Evolutionary conservation across 2,888 invertebrate genomes (phyloP), one percentile per base, ranked within the genome.

Genomic region (Tinea pellionella): DNA sequence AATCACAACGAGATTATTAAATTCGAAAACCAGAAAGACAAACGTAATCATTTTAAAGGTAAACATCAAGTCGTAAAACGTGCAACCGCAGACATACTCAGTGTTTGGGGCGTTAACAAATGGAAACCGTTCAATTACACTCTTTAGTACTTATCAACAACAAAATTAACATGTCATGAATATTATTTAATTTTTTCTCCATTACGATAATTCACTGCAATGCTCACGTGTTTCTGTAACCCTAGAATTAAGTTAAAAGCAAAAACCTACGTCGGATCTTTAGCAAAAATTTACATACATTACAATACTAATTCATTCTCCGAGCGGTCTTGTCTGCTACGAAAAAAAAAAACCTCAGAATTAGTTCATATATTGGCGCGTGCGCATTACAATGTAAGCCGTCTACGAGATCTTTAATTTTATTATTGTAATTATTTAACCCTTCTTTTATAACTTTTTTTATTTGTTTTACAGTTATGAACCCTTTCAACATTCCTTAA

Each of bases 111-210:
- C 61, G 60, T 64, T 42, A 16, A 42, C 68, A 64, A 65, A 65
- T 65, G 64, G 63, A 67, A 66, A 71, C 71, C 74, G 71, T 73
- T 78, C 80, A 81, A 82, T 81, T 79, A 80, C 73, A 74, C 71
- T 73, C 71, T 75, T 79, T 75, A 80, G 74, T 78, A 79, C 79
- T 76, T 72, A 75, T 72, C 75, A 73, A 77, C 76, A 73, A 68
- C 73, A 70, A 72, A 78, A 83, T 83, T 82, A 81, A 80, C 80
- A 81, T 83, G 77, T 80, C 82, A 83, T 84, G 80, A 84, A 84
- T 82, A 83, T 78, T 79, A 78, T 81, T 82, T 77, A 74, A 79
- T 74, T 80, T 82, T 81, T 81, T 80, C 76, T 73, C 75, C 75
- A 78, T 80, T 78, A 80, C 77, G 75, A 71, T 75, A 76, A 77